Base-by-base conservation (phyloP, 2,888 invertebrate genomes). In the Leptopilina syphax region DNA sequence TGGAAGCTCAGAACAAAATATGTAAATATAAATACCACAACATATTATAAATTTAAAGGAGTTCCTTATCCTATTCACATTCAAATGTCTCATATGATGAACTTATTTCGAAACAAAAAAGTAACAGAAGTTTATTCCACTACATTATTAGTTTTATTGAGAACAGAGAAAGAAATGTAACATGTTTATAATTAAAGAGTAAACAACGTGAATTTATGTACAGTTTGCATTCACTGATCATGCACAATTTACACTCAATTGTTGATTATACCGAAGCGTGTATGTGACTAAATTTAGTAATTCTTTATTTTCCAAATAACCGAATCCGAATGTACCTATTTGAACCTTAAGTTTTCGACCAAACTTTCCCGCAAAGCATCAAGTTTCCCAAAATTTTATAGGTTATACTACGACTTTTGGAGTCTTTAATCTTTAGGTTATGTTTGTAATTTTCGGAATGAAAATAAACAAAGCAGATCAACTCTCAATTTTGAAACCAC, bases 41-140 rank as follows among this genome's bases (percentile, higher is more conserved):
- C 24, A 70, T 65, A 68, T 41, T 34, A 4, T 68, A 47, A 65
- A 54, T 18, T 68, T 5, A 18, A 47, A 47, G 47, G 44, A 34
- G 50, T 68, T 44, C 78, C 78, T 80, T 57, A 79, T 80, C 79
- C 9, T 47, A 47, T 47, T 7, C 47, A 47, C 47, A 47, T 7
- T 47, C 47, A 77, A 80, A 77, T 79, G 80, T 73, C 70, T 79
- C 54, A 70, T n/a, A 60, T 67, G 18, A 76, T 27, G 18, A 63
- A 41, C 68, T 24, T 60, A 27, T 67, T 77, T 24, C 10, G n/a
- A 41, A 79, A 57, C 1, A 47, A 7, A 47, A 9, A 13, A 18
- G 18, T 60, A 60, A 60, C 18, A 60, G n/a, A n/a, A 60, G 18
- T 18, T 60, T 18, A 18, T 57, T 57, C n/a, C 18, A 60, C n/a